Base-by-base conservation (phyloP, 92 coral and sea anemone genomes). In the Phenganax stokvisi region DNA sequence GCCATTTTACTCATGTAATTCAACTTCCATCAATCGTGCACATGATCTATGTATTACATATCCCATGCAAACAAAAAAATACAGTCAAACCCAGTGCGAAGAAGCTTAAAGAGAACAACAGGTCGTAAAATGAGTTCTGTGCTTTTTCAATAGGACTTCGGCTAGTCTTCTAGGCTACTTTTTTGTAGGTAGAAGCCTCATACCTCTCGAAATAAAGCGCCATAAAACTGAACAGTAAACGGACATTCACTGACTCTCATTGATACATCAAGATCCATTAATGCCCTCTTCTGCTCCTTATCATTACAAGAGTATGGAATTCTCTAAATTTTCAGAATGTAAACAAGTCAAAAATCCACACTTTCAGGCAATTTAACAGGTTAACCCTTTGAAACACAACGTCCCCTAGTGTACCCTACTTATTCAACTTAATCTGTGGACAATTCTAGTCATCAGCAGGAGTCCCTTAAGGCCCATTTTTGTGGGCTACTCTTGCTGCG, bases 141-240 rank as follows among this genome's bases (percentile, higher is more conserved):
- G 47, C 47, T 37, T 37, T 37, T 37, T 37, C 47, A 2, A 59
- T 59, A 59, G 2, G 25, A 59, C 0, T 59, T 59, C 7, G 65
- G 25, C 25, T 59, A 61, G 28, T 61, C 13, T 61, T 8, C 15
- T 20, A 3, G 65, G 25, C 15, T 59, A 59, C 25, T 59, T 59
- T 13, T 59, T 56, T 20, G 7, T 20, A 75, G 15, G 59, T 75
- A 16, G 6, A 56, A 53, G 8, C 11, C 29, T 6, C 89, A 15
- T 63, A 96, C 99, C 99, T 96, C 99, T 87, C 99, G 86, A 83
- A 96, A 96, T 62, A 96, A 80, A 11, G 99, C 99, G 54, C 99
- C 99, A 86, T 92, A 96, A 85, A 96, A 96, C 56, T 92, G 99
- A 10, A 96, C 99, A 6, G 99, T 96, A 85, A 87, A 96, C 0